phyloP scores from a whole-genome alignment of 2,888 invertebrate genomes.

The Thysanoteuthis rhombus region DNA sequence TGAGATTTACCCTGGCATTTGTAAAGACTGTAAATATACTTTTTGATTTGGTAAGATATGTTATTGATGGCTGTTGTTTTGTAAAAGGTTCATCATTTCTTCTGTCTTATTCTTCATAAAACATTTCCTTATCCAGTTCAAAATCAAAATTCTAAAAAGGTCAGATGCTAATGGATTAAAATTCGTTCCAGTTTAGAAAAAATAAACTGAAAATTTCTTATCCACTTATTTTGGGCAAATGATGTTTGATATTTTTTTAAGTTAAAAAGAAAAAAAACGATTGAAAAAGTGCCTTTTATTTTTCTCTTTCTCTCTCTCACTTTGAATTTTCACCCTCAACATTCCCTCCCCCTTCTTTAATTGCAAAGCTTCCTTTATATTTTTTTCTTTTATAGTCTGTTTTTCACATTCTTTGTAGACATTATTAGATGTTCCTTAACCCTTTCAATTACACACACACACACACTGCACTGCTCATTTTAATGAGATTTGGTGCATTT shows the following conservation, averaged over 20 bases:
- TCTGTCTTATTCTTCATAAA: too few relatives aligned
- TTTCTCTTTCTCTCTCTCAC: neutral
- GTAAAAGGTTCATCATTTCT: too few relatives aligned
- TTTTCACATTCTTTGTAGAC: neutral
- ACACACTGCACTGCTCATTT: neutral
- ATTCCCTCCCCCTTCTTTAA: neutral
- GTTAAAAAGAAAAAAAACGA: neutral
- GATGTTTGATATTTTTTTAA: neutral
- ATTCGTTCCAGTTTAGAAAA: too few relatives aligned
- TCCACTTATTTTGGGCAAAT: too few relatives aligned
- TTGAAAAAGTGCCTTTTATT: neutral
- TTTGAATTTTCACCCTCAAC: neutral
- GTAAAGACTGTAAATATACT: too few relatives aligned
- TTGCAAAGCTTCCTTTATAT: neutral
- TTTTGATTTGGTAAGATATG: too few relatives aligned
- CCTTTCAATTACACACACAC: neutral
- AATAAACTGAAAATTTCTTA: too few relatives aligned
- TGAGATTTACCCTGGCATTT: too few relatives aligned
- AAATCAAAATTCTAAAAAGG: too few relatives aligned
- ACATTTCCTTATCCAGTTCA: too few relatives aligned
- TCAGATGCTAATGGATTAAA: too few relatives aligned
- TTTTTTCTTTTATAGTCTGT: neutral
- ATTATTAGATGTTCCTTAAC: neutral
- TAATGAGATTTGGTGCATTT: neutral
- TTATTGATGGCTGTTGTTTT: too few relatives aligned